These are phyloP conservation scores for Cyclina sinensis DNA, from an alignment of 1,140 invertebrate species.

Conservation along the genomic window DNA sequence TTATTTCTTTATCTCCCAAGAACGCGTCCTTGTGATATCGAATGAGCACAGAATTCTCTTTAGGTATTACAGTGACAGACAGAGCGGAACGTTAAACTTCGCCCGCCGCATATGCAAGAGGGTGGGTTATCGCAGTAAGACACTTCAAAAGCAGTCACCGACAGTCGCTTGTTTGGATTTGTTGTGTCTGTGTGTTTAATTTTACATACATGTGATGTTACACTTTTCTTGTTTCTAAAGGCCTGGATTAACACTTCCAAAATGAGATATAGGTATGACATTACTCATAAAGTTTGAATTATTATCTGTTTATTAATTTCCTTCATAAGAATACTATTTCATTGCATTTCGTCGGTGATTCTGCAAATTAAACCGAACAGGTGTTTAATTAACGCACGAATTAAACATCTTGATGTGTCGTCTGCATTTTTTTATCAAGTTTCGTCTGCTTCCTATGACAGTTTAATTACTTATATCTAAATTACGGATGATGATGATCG, in stretches of 20 bases:
- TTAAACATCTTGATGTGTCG: slow-evolving; percentile 1
- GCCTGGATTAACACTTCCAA: slow-evolving; percentile 9
- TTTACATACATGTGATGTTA: slow-evolving; percentile 42
- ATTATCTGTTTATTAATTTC: background rate
- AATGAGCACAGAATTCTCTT: too few relatives aligned
- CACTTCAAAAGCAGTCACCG: slow-evolving; percentile 37
- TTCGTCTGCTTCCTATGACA: slow-evolving; percentile 4
- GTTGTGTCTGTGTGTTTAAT: slow-evolving; percentile 33
- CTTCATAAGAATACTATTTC: background rate
- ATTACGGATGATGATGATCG: background rate
- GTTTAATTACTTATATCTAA: background rate
- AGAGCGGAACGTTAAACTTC: too few relatives aligned
- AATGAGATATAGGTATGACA: background rate
- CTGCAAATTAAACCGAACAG: background rate
- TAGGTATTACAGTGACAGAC: too few relatives aligned
- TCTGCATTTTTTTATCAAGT: slow-evolving; percentile 11
- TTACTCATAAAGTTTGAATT: background rate
- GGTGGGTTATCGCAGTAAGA: background rate
- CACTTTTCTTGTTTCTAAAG: slow-evolving; percentile 31
- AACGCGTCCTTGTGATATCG: too few relatives aligned
- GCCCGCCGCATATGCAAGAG: background rate
- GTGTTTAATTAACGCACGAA: slow-evolving; percentile 14
- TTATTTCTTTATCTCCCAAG: too few relatives aligned
- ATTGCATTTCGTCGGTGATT: background rate
- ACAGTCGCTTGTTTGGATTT: slow-evolving; percentile 35